Percentiles rank a stretch among this genome's conserved stretches.
Conservation (phyloP, 2,113 vertebrate species). For the Myiozetetes cayanensis region DNA sequence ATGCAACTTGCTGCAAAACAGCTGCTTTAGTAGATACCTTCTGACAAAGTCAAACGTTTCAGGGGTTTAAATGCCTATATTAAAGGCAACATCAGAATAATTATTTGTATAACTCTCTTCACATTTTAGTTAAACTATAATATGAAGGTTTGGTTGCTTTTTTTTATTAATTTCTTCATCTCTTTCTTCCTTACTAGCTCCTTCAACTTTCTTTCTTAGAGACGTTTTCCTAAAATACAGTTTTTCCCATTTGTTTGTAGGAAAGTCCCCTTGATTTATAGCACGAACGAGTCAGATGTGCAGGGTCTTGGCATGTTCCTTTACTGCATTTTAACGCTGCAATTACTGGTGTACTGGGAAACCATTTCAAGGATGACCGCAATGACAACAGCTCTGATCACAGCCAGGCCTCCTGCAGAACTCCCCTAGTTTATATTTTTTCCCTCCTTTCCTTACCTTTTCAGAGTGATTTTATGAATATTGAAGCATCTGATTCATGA, state of each 20-base stretch:
- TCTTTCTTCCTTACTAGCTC: not conserved
- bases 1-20: not conserved
- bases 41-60: not conserved
- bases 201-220: not conserved
- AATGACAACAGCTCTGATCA: slow-evolving; percentile 1
- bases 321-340: not conserved
- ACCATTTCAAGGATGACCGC: slow-evolving; percentile 4
- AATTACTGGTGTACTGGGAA: not conserved
- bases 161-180: not conserved
- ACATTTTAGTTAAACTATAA: slow-evolving; percentile 10
- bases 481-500: not conserved
- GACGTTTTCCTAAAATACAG: not conserved
- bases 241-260: not conserved
- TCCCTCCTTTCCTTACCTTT: not conserved
- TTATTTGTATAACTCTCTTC: not conserved
- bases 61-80: not conserved
- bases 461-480: not conserved
- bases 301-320: not conserved
- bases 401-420: not conserved
- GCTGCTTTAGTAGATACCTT: not conserved
- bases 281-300: not conserved
- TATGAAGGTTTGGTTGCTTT: not conserved
- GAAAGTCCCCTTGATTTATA: not conserved
- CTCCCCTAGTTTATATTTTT: not conserved
- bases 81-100: slow-evolving; percentile 8